Conservation (phyloP, 1,140 invertebrate genomes). For the Hirudo medicinalis region DNA sequence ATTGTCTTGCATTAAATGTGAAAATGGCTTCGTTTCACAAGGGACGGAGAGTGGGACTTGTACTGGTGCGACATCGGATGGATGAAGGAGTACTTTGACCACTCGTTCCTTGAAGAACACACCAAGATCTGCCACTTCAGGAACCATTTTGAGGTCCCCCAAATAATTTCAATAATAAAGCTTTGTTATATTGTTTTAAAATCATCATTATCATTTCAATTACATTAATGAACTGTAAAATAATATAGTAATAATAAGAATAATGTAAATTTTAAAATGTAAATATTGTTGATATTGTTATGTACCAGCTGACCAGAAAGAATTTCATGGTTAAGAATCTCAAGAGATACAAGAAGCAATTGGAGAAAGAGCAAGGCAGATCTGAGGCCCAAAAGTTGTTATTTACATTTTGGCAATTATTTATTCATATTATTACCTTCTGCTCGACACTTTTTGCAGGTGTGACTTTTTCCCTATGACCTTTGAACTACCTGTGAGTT, state of each 20-base stretch:
- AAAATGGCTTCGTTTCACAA: no score
- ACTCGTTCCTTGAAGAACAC: slow-evolving; percentile 43
- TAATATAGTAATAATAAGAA: no score
- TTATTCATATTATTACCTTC: not conserved
- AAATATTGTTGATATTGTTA: not conserved
- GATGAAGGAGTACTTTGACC: slow-evolving; percentile 43
- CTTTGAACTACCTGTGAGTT: slow-evolving; percentile 43
- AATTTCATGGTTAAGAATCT: slow-evolving; percentile 45
- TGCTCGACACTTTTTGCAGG: slow-evolving; percentile 23
- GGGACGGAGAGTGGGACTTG: slow-evolving; percentile 45
- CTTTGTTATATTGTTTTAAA: no score
- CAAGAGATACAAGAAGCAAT: slow-evolving; percentile 38
- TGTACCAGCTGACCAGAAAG: slow-evolving; percentile 40
- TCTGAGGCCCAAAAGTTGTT: slow-evolving; percentile 31
- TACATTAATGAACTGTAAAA: no score
- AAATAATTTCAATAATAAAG: not conserved
- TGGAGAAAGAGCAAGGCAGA: slow-evolving; percentile 39
- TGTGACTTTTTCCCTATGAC: slow-evolving; percentile 44
- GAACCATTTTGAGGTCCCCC: slow-evolving; percentile 43
- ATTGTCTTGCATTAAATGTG: no score
- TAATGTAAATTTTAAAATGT: no score
- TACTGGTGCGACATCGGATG: slow-evolving; percentile 45
- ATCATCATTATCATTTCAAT: no score
- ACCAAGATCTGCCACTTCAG: slow-evolving; percentile 45
- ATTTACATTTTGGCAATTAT: slow-evolving; percentile 10